phyloP scores from a whole-genome alignment of 2,888 invertebrate genomes.

The Sminthurinus aureus region DNA sequence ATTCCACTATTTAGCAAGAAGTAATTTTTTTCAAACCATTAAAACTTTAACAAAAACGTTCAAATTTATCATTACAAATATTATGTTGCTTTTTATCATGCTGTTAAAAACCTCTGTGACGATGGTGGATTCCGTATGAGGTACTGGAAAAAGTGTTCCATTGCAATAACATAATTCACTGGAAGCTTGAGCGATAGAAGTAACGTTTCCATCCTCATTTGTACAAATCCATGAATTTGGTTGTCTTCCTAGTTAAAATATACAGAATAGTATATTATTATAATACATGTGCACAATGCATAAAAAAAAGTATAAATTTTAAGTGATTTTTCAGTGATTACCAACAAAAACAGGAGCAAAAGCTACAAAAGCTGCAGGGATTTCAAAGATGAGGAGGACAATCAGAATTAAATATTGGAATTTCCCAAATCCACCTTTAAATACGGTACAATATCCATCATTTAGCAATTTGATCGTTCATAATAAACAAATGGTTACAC shows the following conservation, averaged over 20 bases:
- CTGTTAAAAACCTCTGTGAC: conserved; percentile 43
- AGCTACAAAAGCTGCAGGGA: conserved; percentile 52
- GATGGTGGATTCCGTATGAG: conserved; percentile 26
- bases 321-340: background rate
- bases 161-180: conserved; percentile 35
- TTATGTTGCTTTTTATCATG: background rate
- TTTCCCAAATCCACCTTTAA: conserved; percentile 46
- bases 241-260: conserved; percentile 31
- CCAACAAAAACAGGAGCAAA: conserved; percentile 51
- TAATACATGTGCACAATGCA: background rate
- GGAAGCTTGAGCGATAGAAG: background rate
- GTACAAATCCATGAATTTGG: conserved; percentile 41
- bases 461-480: too few species aligned
- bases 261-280: background rate
- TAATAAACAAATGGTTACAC: too few species aligned
- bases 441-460: too few species aligned
- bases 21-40: background rate
- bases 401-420: conserved; percentile 45
- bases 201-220: conserved; percentile 12
- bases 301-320: background rate
- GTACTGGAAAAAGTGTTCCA: conserved; percentile 14
- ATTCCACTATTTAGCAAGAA: conserved; percentile 45
- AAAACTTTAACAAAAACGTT: background rate
- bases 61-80: too few species aligned
- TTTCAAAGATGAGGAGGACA: conserved; percentile 44